Percentiles rank a stretch among this genome's conserved stretches.
These are phyloP conservation scores for Falco berigora DNA, from an alignment of 2,797 vertebrate genomes.

Conservation along the genomic window DNA sequence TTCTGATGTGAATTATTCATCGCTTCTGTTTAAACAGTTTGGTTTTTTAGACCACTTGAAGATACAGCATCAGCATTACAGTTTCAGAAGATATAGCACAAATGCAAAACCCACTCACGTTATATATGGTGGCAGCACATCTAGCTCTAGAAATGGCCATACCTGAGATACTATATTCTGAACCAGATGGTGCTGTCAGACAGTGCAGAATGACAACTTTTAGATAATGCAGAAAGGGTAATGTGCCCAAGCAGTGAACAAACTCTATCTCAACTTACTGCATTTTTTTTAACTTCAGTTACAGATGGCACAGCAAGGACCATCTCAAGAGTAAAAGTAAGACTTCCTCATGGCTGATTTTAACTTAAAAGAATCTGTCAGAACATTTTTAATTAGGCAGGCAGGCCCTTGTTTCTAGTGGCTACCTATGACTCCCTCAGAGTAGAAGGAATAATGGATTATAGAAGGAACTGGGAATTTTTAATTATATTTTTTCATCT, in stretches of 20 bases:
- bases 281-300: slow-evolving; percentile 20
- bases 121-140: neutral
- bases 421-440: neutral
- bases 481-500: neutral
- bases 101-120: neutral
- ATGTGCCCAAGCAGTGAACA: neutral
- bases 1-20: slow-evolving; percentile 41
- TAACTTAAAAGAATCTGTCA: neutral
- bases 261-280: neutral
- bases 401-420: neutral
- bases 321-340: slow-evolving; percentile 10
- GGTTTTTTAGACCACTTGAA: neutral
- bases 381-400: neutral
- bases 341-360: neutral
- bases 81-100: neutral
- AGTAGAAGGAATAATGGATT: neutral
- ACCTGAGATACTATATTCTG: slow-evolving; percentile 7
- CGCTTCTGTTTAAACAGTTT: slow-evolving; percentile 14
- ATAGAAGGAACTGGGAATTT: neutral
- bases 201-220: slow-evolving; percentile 17
- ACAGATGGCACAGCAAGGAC: slow-evolving; percentile 35
- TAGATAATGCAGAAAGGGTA: slow-evolving; percentile 27
- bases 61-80: neutral
- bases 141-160: slow-evolving; percentile 15
- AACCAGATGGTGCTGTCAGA: slow-evolving; percentile 61